Conservation (phyloP, 2,797 vertebrate genomes). For the Sebastes diploproa region DNA sequence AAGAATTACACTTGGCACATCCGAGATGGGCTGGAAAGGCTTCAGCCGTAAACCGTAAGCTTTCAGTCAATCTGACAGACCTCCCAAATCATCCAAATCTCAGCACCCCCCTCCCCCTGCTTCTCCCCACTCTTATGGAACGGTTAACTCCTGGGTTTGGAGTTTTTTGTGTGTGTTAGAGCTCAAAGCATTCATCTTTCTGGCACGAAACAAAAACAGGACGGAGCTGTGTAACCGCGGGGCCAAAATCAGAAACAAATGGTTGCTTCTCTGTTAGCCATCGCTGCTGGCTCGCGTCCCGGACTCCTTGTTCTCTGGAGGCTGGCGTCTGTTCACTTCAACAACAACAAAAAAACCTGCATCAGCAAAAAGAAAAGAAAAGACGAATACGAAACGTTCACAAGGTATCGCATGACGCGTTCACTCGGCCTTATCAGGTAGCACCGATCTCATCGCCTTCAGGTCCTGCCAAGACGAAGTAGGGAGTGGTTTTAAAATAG, state of each 20-base stretch:
- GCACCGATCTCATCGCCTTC: slow-evolving; percentile 16
- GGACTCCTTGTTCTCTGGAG: slow-evolving; percentile 32
- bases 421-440: slow-evolving; percentile 34
- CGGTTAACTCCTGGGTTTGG: slow-evolving; percentile 25
- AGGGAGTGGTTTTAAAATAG: neutral
- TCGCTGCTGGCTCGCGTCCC: slow-evolving; percentile 34
- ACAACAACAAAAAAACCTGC: slow-evolving; percentile 18
- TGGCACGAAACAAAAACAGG: slow-evolving; percentile 50
- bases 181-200: slow-evolving; percentile 52
- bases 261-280: slow-evolving; percentile 40
- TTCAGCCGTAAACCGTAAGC: slow-evolving; percentile 44
- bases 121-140: neutral
- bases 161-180: slow-evolving; percentile 13
- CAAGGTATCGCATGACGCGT: slow-evolving; percentile 41
- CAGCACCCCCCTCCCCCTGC: neutral
- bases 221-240: slow-evolving; percentile 49
- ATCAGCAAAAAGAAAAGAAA: slow-evolving; percentile 26
- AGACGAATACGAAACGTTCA: slow-evolving; percentile 37
- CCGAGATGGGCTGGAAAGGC: slow-evolving; percentile 3
- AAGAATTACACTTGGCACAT: slow-evolving; percentile 49
- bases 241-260: slow-evolving; percentile 69
- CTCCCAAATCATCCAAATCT: slow-evolving; percentile 27
- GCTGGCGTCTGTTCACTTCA: slow-evolving; percentile 21
- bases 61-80: slow-evolving; percentile 40
- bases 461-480: neutral